These are phyloP conservation scores for Echiichthys vipera DNA, from an alignment of 2,797 vertebrate genomes.

Conservation along the genomic window DNA sequence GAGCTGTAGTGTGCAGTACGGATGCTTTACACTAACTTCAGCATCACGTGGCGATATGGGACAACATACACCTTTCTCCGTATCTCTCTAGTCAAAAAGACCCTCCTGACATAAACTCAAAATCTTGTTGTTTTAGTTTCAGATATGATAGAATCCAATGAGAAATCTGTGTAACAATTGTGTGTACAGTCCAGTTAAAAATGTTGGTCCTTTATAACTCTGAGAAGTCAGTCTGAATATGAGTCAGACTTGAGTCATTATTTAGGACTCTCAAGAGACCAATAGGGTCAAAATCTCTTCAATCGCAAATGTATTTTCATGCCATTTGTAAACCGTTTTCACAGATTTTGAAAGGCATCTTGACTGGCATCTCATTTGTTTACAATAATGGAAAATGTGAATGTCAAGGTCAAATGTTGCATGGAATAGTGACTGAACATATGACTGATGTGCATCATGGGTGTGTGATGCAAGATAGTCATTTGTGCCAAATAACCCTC, in stretches of 20 bases:
- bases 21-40: constrained; percentile 26
- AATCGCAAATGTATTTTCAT: constrained; percentile 35
- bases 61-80: background rate
- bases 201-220: background rate
- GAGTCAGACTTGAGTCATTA: constrained; percentile 5
- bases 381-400: constrained; percentile 36
- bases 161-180: constrained; percentile 20
- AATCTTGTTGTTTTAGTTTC: constrained; percentile 28
- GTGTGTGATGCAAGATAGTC: constrained; percentile 40
- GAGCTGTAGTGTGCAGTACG: constrained; percentile 12
- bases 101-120: background rate
- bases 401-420: constrained; percentile 41
- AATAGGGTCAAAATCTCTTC: background rate
- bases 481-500: constrained; percentile 43
- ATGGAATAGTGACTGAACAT: constrained; percentile 38
- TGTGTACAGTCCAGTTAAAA: constrained; percentile 2
- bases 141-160: constrained; percentile 13
- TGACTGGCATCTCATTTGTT: constrained; percentile 20
- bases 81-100: constrained; percentile 1
- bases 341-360: constrained; percentile 13
- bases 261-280: background rate
- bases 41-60: constrained; percentile 1
- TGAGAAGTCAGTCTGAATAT: background rate
- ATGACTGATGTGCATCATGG: constrained; percentile 45
- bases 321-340: constrained; percentile 39